phyloP scores from a whole-genome alignment of 2,113 vertebrate species.

The Sisor rabdophorus region DNA sequence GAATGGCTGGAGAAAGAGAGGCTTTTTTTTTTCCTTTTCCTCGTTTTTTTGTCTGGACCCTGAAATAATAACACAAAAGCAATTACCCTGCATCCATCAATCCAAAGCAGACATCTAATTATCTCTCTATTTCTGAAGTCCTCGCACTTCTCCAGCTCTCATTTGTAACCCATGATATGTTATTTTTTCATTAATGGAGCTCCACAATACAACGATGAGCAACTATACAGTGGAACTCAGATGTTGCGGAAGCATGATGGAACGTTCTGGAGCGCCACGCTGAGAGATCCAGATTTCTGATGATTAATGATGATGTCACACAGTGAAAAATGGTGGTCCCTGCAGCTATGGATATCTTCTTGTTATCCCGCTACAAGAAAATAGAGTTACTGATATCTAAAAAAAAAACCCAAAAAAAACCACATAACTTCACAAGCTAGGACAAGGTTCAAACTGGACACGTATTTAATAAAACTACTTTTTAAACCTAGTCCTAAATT shows the following conservation, averaged over 20 bases:
- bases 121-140: slow-evolving; percentile 98
- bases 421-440: slow-evolving; percentile 24
- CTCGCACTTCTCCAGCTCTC: slow-evolving; percentile 70
- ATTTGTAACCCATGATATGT: slow-evolving; percentile 76
- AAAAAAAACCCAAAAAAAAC: slow-evolving; percentile 15
- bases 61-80: slow-evolving; percentile 94
- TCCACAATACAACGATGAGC: slow-evolving; percentile 59
- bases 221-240: slow-evolving; percentile 74
- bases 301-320: slow-evolving; percentile 73
- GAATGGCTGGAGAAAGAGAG: slow-evolving; percentile 75
- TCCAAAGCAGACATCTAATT: slow-evolving; percentile 84
- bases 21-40: slow-evolving; percentile 70
- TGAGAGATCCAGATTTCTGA: slow-evolving; percentile 73
- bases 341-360: slow-evolving; percentile 53
- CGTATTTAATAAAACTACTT: background rate
- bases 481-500: background rate
- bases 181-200: slow-evolving; percentile 79
- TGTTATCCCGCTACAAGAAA: slow-evolving; percentile 44
- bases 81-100: slow-evolving; percentile 99
- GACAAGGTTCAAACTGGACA: slow-evolving; percentile 4
- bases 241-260: slow-evolving; percentile 61
- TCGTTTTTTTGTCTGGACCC: slow-evolving; percentile 76
- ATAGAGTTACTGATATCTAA: slow-evolving; percentile 39
- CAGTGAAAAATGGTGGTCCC: slow-evolving; percentile 68
- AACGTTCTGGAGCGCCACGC: slow-evolving; percentile 59